phyloP scores from a whole-genome alignment of 2,113 vertebrate species.

The Rutilus rutilus region DNA sequence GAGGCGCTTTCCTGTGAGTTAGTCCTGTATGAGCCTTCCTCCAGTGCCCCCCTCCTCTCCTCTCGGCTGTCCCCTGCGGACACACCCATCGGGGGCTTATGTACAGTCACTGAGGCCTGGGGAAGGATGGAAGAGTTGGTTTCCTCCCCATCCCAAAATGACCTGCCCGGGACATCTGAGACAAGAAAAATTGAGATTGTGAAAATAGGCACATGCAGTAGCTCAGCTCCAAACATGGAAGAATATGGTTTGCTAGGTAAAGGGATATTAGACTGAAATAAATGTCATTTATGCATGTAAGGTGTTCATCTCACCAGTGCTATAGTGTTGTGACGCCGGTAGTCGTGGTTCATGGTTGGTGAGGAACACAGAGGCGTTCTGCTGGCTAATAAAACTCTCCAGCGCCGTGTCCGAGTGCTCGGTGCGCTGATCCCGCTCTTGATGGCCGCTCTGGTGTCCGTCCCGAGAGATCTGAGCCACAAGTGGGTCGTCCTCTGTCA shows the following conservation, averaged over 20 bases:
- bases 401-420: slow-evolving; percentile 70
- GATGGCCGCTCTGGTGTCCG: slow-evolving; percentile 75
- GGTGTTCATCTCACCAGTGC: slow-evolving; percentile 74
- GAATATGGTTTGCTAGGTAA: too few relatives aligned
- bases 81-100: slow-evolving; percentile 57
- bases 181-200: background rate
- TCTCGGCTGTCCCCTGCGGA: slow-evolving; percentile 53
- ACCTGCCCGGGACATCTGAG: slow-evolving; percentile 66
- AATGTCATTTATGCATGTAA: background rate
- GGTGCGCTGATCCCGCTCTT: slow-evolving; percentile 40
- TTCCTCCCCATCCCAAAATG: slow-evolving; percentile 68
- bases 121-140: slow-evolving; percentile 34
- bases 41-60: slow-evolving; percentile 55
- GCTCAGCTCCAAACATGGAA: background rate
- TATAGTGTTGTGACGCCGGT: slow-evolving; percentile 71
- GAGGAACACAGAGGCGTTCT: slow-evolving; percentile 77
- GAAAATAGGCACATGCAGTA: background rate
- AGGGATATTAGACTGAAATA: too few relatives aligned
- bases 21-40: slow-evolving; percentile 74
- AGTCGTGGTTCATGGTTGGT: slow-evolving; percentile 74
- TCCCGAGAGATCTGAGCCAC: slow-evolving; percentile 79
- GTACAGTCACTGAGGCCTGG: slow-evolving; percentile 62
- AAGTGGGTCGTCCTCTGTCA: slow-evolving; percentile 84
- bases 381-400: slow-evolving; percentile 76
- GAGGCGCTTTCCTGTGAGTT: slow-evolving; percentile 67